Evolutionary conservation across 2,888 invertebrate genomes (phyloP), one percentile per base, ranked within the genome.

Genomic region (Mellilla xanthometata): DNA sequence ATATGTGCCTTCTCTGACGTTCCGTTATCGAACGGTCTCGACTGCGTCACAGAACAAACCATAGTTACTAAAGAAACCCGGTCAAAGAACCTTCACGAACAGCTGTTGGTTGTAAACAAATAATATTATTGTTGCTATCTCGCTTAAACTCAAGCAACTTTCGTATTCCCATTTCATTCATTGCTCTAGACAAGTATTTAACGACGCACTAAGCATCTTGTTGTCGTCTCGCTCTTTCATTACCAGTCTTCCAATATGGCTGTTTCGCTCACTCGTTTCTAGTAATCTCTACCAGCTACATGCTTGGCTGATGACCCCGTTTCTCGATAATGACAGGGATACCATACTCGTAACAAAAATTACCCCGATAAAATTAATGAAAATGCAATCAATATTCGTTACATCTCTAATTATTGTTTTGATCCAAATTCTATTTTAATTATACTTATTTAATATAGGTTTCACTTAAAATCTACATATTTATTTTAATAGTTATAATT

Each of bases 31-130:
- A 13, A 15, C 4, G 12, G 8, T 19, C 12, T 32, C 23, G 8
- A 24, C n/a, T 6, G 12, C 6, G 12, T 7, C 11, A 2, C 8
- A 36, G 28, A 36, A 19, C 27, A 28, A 5, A 1, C 9, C 27
- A 28, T 8, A 36, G 36, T 28, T 22, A 19, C 12, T 29, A 4
- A n/a, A 8, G 10, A 12, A 28, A 12, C 4, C n/a, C 8, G 26
- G 12, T 11, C 28, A 29, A 4, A 28, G 28, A 29, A 28, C 28
- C 19, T 36, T 36, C 36, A 29, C 10, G 19, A 36, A 36, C 36
- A 36, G 36, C 28, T 36, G 36, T 28, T 27, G 13, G 7, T 22
- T 36, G 36, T 36, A 36, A 36, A 36, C 36, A 36, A 36, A 19
- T n/a, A 10, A n/a, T 24, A n/a, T 24, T 24, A 24, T 24, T 36